A percentile compares a stretch with the other conserved stretches of the same genome.
Evolutionary conservation across 2,888 invertebrate species (phyloP).

Genomic region (Prosapia bicincta): DNA sequence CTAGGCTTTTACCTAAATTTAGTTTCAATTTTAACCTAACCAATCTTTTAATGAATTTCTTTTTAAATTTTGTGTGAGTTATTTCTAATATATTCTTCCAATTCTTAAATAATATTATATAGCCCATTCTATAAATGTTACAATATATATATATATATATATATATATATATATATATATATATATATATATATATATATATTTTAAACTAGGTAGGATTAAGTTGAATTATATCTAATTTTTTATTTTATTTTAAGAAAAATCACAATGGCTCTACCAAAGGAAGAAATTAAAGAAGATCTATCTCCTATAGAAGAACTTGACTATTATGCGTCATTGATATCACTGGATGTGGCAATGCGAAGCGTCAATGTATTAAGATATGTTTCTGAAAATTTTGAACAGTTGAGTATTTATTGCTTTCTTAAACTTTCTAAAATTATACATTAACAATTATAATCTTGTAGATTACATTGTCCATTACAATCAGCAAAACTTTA

Average conservation of each 20-base stretch:
- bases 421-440: neutral
- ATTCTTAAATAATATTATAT: too few relatives aligned
- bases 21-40: too few relatives aligned
- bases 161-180: too few relatives aligned
- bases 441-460: too few relatives aligned
- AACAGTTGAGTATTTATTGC: conserved; percentile 44
- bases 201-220: neutral
- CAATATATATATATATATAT: too few relatives aligned
- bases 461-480: too few relatives aligned
- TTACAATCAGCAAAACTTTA: too few relatives aligned
- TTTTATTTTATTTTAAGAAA: neutral
- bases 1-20: too few relatives aligned
- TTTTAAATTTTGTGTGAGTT: too few relatives aligned
- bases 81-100: too few relatives aligned
- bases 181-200: neutral
- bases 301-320: conserved; percentile 52
- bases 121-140: too few relatives aligned
- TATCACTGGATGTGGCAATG: conserved; percentile 77
- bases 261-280: neutral
- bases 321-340: conserved; percentile 59
- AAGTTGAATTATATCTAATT: neutral
- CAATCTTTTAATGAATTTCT: too few relatives aligned
- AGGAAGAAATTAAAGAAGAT: neutral
- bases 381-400: conserved; percentile 60
- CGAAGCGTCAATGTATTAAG: conserved; percentile 77